These are phyloP conservation scores for Rhyacichthys aspro DNA, from an alignment of 2,797 vertebrate genomes.

Conservation along the genomic window DNA sequence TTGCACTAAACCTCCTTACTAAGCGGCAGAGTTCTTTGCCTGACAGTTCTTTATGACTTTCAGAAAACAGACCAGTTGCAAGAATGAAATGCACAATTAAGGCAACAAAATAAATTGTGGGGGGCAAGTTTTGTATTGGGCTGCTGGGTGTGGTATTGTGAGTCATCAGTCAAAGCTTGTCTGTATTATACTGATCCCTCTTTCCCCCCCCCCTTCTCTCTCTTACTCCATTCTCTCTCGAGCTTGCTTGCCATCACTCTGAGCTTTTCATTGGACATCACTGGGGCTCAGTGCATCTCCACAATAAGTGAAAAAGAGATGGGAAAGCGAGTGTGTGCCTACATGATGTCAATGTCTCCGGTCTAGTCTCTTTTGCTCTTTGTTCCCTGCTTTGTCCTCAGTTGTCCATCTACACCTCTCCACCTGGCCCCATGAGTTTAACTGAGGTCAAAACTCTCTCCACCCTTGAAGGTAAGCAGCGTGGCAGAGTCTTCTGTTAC, in stretches of 20 bases:
- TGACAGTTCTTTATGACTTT: too few relatives aligned
- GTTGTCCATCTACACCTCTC: slow-evolving; percentile 44
- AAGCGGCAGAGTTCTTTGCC: too few relatives aligned
- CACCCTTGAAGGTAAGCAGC: slow-evolving; percentile 71
- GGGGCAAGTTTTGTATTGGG: slow-evolving; percentile 1
- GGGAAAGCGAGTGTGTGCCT: slow-evolving; percentile 24
- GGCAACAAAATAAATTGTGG: slow-evolving; percentile 16
- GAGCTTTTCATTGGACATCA: slow-evolving; percentile 41
- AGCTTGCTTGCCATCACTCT: slow-evolving; percentile 39
- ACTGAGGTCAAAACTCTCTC: slow-evolving; percentile 55
- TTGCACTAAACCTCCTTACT: too few relatives aligned
- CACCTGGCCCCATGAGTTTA: slow-evolving; percentile 71
- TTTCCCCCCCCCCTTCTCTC: slow-evolving; percentile 1
- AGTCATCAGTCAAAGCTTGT: slow-evolving; percentile 57
- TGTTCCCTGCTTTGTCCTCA: slow-evolving; percentile 1
- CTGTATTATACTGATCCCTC: slow-evolving; percentile 44
- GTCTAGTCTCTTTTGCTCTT: not conserved
- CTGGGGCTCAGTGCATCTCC: slow-evolving; percentile 41
- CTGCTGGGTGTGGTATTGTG: slow-evolving; percentile 43
- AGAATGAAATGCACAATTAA: not conserved
- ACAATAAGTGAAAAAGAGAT: slow-evolving; percentile 31
- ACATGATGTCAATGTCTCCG: slow-evolving; percentile 37
- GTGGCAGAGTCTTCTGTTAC: slow-evolving; percentile 7
- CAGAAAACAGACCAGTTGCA: not conserved
- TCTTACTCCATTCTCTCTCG: slow-evolving; percentile 21